Conservation (phyloP, 2,888 invertebrate species). For the Acholoe squamosa region DNA sequence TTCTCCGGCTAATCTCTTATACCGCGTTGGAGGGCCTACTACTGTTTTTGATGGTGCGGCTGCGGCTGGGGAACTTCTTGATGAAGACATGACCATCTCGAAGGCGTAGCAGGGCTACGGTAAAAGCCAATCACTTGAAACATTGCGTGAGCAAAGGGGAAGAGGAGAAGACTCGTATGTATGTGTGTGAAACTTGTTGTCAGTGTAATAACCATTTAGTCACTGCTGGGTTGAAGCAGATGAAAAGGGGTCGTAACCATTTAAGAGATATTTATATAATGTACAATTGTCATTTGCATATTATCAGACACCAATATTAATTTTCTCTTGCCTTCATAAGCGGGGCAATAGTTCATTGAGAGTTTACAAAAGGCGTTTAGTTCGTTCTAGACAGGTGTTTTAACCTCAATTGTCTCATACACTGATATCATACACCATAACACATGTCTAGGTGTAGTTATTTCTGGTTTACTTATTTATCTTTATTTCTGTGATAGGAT, state of each 20-base stretch:
- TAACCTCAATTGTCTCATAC: too few species aligned
- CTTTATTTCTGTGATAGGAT: not conserved
- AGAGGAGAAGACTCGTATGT: not conserved
- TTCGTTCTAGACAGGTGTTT: too few species aligned
- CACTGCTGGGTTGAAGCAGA: not conserved
- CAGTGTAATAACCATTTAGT: not conserved
- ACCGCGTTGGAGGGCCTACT: not conserved
- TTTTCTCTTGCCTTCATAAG: too few species aligned
- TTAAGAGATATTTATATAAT: too few species aligned
- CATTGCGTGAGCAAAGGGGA: not conserved
- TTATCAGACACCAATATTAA: too few species aligned
- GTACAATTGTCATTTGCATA: too few species aligned
- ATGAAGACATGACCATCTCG: not conserved
- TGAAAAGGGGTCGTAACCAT: too few species aligned
- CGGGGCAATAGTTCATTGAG: too few species aligned
- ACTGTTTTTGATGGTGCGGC: not conserved
- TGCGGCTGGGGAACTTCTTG: not conserved
- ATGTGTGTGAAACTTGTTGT: constrained; percentile 29
- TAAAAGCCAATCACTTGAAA: constrained; percentile 6
- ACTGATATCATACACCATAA: not conserved
- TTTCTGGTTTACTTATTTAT: not conserved
- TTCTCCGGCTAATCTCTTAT: not conserved
- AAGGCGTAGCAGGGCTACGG: not conserved
- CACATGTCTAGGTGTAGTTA: not conserved
- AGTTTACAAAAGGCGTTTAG: too few species aligned